Percentiles rank a stretch among this genome's conserved stretches.
These are phyloP conservation scores for Oegoconia quadripuncta DNA, from an alignment of 2,888 invertebrate genomes.

Conservation along the genomic window DNA sequence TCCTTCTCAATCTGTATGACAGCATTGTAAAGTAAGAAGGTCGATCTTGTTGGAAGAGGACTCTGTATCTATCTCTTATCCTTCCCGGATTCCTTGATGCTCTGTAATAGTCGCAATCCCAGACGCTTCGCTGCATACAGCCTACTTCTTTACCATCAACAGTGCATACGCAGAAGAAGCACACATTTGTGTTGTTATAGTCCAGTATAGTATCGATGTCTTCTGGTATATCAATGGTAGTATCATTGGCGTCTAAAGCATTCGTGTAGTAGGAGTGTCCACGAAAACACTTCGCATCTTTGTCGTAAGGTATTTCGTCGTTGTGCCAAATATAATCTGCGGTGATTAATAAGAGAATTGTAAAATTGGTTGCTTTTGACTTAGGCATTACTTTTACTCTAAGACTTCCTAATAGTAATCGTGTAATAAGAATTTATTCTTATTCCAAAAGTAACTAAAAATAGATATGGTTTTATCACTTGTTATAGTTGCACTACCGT, in stretches of 20 bases:
- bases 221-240: constrained; percentile 39
- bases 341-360: constrained; percentile 4
- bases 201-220: constrained; percentile 45
- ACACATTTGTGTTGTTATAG: constrained; percentile 36
- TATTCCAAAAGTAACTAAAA: too few relatives aligned
- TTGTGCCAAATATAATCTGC: constrained; percentile 67
- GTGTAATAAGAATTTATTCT: too few relatives aligned
- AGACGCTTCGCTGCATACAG: constrained; percentile 44
- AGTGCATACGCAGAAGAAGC: constrained; percentile 57
- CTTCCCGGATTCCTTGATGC: constrained; percentile 31
- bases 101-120: constrained; percentile 55
- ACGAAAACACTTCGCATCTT: constrained; percentile 46
- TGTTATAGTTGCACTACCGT: too few relatives aligned
- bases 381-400: too few relatives aligned
- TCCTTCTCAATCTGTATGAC: constrained; percentile 55
- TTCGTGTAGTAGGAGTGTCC: constrained; percentile 60
- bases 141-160: constrained; percentile 29
- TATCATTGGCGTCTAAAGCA: constrained; percentile 42
- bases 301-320: constrained; percentile 60
- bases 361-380: too few relatives aligned
- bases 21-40: constrained; percentile 53
- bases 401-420: too few relatives aligned
- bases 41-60: constrained; percentile 46
- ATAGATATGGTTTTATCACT: too few relatives aligned
- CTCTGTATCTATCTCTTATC: constrained; percentile 37